phyloP scores from a whole-genome alignment of 2,797 vertebrate species.

The Saguinus oedipus region DNA sequence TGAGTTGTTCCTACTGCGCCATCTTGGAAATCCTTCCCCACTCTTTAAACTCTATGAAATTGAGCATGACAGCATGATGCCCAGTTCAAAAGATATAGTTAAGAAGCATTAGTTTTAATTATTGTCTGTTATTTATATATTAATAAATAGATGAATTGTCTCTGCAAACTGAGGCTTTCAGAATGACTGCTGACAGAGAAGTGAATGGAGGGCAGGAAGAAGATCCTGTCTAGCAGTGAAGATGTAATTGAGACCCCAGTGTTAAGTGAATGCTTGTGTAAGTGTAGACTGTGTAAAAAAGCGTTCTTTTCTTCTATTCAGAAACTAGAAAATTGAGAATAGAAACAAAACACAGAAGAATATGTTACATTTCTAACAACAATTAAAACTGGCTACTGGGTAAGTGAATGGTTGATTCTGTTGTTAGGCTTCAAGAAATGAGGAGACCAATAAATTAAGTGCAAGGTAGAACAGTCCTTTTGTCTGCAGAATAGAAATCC shows the following conservation, averaged over 20 bases:
- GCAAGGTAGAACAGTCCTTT: not conserved
- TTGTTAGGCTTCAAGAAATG: not conserved
- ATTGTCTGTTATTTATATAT: slow-evolving; percentile 30
- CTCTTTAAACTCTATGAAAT: not conserved
- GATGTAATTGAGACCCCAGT: not conserved
- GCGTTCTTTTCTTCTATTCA: not conserved
- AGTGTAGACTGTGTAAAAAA: not conserved
- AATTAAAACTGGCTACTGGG: slow-evolving; percentile 1
- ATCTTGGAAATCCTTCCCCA: too few relatives aligned
- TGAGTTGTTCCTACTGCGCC: too few relatives aligned
- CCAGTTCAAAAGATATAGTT: not conserved
- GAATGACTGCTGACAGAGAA: not conserved
- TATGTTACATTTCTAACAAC: not conserved
- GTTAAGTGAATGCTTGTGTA: not conserved
- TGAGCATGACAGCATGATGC: not conserved
- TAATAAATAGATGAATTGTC: not conserved
- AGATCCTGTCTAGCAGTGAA: not conserved
- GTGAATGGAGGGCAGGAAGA: not conserved
- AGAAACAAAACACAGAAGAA: not conserved
- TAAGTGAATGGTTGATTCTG: not conserved
- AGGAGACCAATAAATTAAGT: not conserved
- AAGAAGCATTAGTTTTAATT: not conserved
- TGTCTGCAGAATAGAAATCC: not conserved
- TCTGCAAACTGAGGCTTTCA: not conserved
- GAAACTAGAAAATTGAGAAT: not conserved